phyloP scores from a whole-genome alignment of 1,140 invertebrate genomes.

The Geopemphigus sp. region DNA sequence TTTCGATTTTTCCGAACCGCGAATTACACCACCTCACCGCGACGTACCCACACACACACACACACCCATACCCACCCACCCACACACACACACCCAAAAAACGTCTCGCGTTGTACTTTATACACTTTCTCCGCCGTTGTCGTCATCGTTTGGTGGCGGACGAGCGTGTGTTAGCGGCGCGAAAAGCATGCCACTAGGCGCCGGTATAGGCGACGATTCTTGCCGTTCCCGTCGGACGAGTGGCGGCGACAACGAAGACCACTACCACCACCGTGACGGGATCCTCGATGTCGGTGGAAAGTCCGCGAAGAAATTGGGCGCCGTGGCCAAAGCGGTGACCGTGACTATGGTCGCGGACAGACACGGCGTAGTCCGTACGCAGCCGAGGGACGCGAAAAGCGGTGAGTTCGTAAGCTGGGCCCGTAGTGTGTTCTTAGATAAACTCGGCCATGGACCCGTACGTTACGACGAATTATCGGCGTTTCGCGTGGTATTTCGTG shows the following conservation, averaged over 20 bases:
- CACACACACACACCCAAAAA: background rate
- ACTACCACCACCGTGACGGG: no score
- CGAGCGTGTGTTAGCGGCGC: no score
- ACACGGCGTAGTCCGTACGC: background rate
- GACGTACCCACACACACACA: background rate
- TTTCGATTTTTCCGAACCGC: background rate
- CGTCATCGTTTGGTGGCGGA: background rate
- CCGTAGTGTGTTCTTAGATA: no score
- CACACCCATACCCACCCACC: background rate
- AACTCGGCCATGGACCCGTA: no score
- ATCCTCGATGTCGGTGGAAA: background rate
- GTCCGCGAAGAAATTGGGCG: constrained; percentile 12
- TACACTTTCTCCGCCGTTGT: no score
- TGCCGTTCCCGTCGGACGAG: background rate
- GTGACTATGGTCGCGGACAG: background rate
- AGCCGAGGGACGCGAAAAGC: constrained; percentile 16
- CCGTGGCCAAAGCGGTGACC: constrained; percentile 22
- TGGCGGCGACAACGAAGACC: no score
- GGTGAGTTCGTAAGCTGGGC: background rate
- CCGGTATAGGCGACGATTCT: background rate
- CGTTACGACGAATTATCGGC: no score
- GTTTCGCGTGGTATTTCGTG: no score
- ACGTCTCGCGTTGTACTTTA: background rate
- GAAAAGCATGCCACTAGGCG: background rate
- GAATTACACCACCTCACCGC: background rate